Base-by-base conservation (phyloP, 1,140 invertebrate species). In the Scaptomyza graminum region DNA sequence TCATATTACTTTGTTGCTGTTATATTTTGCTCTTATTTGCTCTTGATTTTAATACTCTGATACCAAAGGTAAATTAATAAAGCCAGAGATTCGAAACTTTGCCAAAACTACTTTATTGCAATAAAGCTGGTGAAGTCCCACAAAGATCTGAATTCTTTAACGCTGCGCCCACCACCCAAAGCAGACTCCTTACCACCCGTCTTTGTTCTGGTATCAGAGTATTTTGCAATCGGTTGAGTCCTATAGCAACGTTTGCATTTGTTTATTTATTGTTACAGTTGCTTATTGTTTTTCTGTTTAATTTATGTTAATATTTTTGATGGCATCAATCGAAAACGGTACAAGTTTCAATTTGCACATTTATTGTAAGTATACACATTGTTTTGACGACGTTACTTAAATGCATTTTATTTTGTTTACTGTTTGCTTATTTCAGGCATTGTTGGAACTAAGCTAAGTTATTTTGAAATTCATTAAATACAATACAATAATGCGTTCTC, bases 321-420 rank as follows among this genome's bases (percentile, higher is more conserved):
- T 74, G 59, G 54, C 47, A 74, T 64, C 46, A 41, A 47, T 73
- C 47, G 50, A 47, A 54, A 67, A 57, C 56, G 22, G 37, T 56
- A 28, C 31, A 56, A 55, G 12, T 31, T 55, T 54, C 37, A 11
- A 13, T 12, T 57, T 56, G 64, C 69, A 76, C 72, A 73, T 69
- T 80, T 69, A 67, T 47, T 76, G 75, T 65, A 63, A 50, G 63
- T 70, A 63, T 68, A 79, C 75, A 79, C 51, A 76, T 73, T 31
- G 37, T 59, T 82, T 64, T 83, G 65, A 76, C 68, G 63, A 62
- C 59, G 46, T 62, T 34, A 57, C 67, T 83, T 83, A 84, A 85
- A 84, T 84, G 80, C 80, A 85, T 84, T 81, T 84, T 61, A 61
- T 76, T 80, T 84, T 84, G 62, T 72, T 79, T 76, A 47, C 64